phyloP scores from a whole-genome alignment of 2,113 vertebrate species.

The Leptobrachium ailaonicum region DNA sequence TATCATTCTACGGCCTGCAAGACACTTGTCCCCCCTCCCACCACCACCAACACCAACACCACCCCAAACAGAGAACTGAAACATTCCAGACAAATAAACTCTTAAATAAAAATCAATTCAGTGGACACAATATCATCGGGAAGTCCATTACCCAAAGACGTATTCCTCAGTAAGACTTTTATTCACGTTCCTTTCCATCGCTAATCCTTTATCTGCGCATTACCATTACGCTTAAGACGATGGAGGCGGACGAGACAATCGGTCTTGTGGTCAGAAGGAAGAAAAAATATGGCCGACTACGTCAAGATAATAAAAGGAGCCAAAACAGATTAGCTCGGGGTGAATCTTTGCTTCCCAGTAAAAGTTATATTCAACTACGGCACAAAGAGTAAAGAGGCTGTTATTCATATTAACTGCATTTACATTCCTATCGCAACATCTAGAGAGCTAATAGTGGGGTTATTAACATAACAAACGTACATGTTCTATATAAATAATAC shows the following conservation, averaged over 20 bases:
- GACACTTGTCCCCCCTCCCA: too few species aligned
- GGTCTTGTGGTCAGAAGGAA: conserved; percentile 67
- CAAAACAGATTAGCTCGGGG: conserved; percentile 68
- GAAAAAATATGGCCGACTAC: conserved; percentile 54
- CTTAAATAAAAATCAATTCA: too few species aligned
- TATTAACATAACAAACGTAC: conserved; percentile 99
- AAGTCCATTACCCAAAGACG: too few species aligned
- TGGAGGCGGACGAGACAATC: conserved; percentile 47
- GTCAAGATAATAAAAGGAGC: conserved; percentile 63
- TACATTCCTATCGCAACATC: conserved; percentile 94
- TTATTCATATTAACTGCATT: conserved; percentile 88
- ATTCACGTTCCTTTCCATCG: not conserved
- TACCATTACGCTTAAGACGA: not conserved
- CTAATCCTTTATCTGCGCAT: not conserved
- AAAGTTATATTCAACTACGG: conserved; percentile 87
- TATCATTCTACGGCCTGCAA: too few species aligned
- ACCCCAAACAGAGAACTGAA: too few species aligned
- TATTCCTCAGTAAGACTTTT: too few species aligned
- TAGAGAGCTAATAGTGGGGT: conserved; percentile 97
- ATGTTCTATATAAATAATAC: conserved; percentile 99
- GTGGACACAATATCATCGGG: too few species aligned
- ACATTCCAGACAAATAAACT: too few species aligned
- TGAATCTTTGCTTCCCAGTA: conserved; percentile 76
- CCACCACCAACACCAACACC: too few species aligned
- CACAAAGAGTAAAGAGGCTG: conserved; percentile 86